Base-by-base conservation (phyloP, 2,888 invertebrate species). In the Malacosoma neustria region DNA sequence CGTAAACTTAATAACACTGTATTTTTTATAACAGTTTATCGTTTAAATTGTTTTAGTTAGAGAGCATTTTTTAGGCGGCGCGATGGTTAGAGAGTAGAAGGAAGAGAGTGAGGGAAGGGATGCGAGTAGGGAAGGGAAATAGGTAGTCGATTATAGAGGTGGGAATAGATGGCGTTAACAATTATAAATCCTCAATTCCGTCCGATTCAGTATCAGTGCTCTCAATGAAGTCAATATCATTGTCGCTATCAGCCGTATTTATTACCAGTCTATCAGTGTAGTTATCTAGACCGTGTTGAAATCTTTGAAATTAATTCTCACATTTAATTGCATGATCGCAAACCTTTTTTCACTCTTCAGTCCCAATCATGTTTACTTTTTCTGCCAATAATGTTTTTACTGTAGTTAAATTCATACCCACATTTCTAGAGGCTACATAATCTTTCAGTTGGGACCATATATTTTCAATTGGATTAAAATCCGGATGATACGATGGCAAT, bases 401-500 rank as follows among this genome's bases (percentile, higher is more conserved):
- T 34, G 29, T n/a, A 22, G 22, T 13, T 38, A 35, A 29, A 38
- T 33, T 37, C 33, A 33, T 37, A 33, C 29, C 33, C 13, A 38
- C 29, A 32, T 38, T 35, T 35, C 32, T 38, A 33, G 38, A 12
- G 32, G 33, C 33, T 36, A 40, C 33, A 35, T 35, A 34, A 4
- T 33, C 29, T 36, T 42, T 45, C 11, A 45, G 33, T 40, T 45
- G 39, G 32, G 40, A 42, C 40, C 41, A 42, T 34, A 42, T 39
- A 37, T 38, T 39, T 42, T 40, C 37, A 39, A 41, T 39, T 11
- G 39, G 34, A 40, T 40, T 41, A 33, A 37, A 41, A 38, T 37
- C 38, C 11, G 40, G 31, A 34, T 33, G 32, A 32, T 34, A 33
- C 33, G 14, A 37, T 35, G 41, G 41, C 31, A 41, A 36, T 29